Percentiles rank a stretch among this genome's conserved stretches.
phyloP scores from a whole-genome alignment of 2,888 invertebrate species.

The Epinotia bilunana region DNA sequence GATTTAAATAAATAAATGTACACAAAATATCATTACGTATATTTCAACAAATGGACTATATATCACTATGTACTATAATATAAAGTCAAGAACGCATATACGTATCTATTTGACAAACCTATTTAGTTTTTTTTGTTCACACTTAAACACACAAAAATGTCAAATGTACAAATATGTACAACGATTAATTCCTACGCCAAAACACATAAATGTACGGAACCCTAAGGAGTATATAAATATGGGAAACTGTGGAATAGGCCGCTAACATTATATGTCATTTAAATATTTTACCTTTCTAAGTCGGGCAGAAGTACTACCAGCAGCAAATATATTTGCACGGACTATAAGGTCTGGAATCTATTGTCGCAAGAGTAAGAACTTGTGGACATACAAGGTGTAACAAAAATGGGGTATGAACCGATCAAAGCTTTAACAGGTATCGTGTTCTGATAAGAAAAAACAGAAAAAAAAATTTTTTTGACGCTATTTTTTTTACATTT shows the following conservation, averaged over 20 bases:
- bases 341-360: not conserved
- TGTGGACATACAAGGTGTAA: too few relatives aligned
- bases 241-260: slow-evolving; percentile 35
- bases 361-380: not conserved
- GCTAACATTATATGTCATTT: slow-evolving; percentile 22
- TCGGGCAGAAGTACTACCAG: not conserved
- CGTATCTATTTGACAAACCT: slow-evolving; percentile 41
- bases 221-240: slow-evolving; percentile 18
- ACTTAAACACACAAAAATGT: slow-evolving; percentile 50
- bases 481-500: too few relatives aligned
- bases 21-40: slow-evolving; percentile 43
- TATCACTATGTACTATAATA: slow-evolving; percentile 29
- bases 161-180: slow-evolving; percentile 55
- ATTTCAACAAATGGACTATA: slow-evolving; percentile 40
- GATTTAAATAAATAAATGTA: slow-evolving; percentile 39
- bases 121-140: slow-evolving; percentile 48
- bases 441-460: too few relatives aligned
- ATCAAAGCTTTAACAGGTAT: too few relatives aligned
- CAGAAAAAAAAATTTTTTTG: too few relatives aligned
- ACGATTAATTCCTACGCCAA: slow-evolving; percentile 41
- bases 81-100: slow-evolving; percentile 42
- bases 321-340: not conserved
- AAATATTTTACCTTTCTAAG: slow-evolving; percentile 9
- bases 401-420: too few relatives aligned
- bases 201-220: slow-evolving; percentile 30